phyloP scores from a whole-genome alignment of 2,888 invertebrate species.

The Mesorhabditis spiculigera region DNA sequence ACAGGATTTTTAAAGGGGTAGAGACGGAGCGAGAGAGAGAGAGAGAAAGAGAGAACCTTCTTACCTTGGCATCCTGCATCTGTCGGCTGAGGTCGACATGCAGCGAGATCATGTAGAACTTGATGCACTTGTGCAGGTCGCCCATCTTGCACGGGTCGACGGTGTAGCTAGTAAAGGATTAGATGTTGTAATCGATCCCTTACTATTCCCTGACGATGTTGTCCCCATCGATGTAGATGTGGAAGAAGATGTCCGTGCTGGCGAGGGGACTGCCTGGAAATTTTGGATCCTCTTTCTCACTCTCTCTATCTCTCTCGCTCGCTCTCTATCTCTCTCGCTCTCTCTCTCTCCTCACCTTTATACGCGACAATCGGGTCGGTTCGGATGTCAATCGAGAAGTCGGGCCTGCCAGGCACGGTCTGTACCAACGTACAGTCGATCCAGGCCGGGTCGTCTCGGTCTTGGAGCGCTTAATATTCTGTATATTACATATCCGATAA shows the following conservation, averaged over 20 bases:
- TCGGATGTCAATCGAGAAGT: slow-evolving; percentile 2
- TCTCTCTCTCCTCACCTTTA: neutral
- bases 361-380: neutral
- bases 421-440: slow-evolving; percentile 2
- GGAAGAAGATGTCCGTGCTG: neutral
- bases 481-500: too few relatives aligned
- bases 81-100: neutral
- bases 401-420: neutral
- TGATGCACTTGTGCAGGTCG: neutral
- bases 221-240: neutral
- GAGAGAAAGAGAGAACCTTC: neutral
- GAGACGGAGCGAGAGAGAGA: neutral
- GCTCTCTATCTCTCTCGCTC: neutral
- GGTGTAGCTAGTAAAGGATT: neutral
- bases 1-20: neutral
- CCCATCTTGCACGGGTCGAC: neutral
- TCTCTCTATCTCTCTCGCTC: neutral
- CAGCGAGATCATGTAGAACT: neutral
- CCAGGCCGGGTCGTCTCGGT: neutral
- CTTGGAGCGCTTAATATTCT: too few relatives aligned
- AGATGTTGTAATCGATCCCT: neutral
- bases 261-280: neutral
- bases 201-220: neutral
- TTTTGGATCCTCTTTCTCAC: neutral
- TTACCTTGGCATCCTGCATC: neutral